A percentile compares a stretch with the other conserved stretches of the same genome.
Conservation (phyloP, 2,888 invertebrate species). For the Sarcophaga rosellei region DNA sequence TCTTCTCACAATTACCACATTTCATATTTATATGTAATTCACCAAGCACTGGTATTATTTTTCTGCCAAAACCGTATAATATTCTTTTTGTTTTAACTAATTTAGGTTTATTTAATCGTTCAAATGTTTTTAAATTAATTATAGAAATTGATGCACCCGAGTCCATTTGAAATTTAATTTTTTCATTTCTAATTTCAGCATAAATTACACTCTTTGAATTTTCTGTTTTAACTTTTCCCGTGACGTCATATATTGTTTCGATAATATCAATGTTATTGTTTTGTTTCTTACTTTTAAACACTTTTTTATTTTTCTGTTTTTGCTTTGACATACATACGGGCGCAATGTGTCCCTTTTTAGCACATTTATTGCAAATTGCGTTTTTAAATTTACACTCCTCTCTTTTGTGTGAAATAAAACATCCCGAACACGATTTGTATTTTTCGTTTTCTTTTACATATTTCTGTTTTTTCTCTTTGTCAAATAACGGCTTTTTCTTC, state of each 20-base stretch:
- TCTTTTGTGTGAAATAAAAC: conserved; percentile 56
- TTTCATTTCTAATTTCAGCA: too few relatives aligned
- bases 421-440: conserved; percentile 57
- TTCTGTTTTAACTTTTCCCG: too few relatives aligned
- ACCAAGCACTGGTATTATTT: not conserved
- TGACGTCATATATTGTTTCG: too few relatives aligned
- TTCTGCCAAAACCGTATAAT: too few relatives aligned
- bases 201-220: too few relatives aligned
- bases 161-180: too few relatives aligned
- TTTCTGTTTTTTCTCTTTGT: conserved; percentile 38
- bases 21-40: conserved; percentile 2
- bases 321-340: conserved; percentile 44
- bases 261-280: not conserved
- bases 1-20: conserved; percentile 8
- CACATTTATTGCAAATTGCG: conserved; percentile 57
- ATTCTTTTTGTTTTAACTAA: too few relatives aligned
- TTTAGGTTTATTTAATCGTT: too few relatives aligned
- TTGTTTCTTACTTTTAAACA: not conserved
- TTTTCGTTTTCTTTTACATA: not conserved
- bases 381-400: conserved; percentile 11
- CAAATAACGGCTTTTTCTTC: conserved; percentile 28
- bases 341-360: conserved; percentile 61
- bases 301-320: conserved; percentile 5
- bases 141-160: too few relatives aligned
- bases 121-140: too few relatives aligned